Conservation (phyloP, 1,140 invertebrate species). For the Drosophila albomicans region DNA sequence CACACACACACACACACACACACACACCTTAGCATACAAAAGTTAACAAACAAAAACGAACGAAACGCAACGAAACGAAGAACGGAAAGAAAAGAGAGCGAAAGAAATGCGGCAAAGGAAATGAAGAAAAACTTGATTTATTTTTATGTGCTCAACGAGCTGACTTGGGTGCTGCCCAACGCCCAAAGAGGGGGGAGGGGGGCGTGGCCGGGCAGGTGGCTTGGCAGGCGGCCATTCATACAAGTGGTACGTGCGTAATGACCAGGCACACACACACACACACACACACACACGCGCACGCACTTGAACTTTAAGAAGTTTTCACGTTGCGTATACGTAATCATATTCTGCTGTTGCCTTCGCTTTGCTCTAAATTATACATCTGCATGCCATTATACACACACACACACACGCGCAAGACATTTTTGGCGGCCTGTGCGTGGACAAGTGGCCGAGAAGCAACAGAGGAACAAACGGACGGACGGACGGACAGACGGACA, state of each 20-base stretch:
- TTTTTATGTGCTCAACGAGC: conserved; percentile 77
- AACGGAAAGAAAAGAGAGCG: conserved; percentile 19
- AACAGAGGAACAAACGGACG: conserved; percentile 15
- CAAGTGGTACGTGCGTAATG: conserved; percentile 81
- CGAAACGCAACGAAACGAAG: too few species aligned
- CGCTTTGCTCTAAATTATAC: conserved; percentile 60
- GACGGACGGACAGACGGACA: conserved; percentile 16
- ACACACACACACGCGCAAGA: not conserved
- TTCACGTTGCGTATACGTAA: conserved; percentile 79
- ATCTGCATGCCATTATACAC: conserved; percentile 53
- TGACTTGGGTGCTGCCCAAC: conserved; percentile 43
- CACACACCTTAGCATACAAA: conserved; percentile 3
- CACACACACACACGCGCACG: conserved; percentile 22
- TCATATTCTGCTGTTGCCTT: conserved; percentile 58
- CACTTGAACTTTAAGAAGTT: conserved; percentile 79
- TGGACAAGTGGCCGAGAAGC: conserved; percentile 64
- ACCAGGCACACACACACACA: conserved; percentile 64
- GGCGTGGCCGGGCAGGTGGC: not conserved
- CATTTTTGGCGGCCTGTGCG: conserved; percentile 31
- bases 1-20: conserved; percentile 28
- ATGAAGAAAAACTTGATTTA: conserved; percentile 83
- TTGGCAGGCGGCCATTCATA: conserved; percentile 63
- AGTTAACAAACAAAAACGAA: conserved; percentile 17
- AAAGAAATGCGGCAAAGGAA: conserved; percentile 66
- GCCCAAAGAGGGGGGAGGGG: not conserved